A percentile compares a stretch with the other conserved stretches of the same genome.
These are phyloP conservation scores for Pterostichus niger DNA, from an alignment of 2,888 invertebrate species.

Conservation along the genomic window DNA sequence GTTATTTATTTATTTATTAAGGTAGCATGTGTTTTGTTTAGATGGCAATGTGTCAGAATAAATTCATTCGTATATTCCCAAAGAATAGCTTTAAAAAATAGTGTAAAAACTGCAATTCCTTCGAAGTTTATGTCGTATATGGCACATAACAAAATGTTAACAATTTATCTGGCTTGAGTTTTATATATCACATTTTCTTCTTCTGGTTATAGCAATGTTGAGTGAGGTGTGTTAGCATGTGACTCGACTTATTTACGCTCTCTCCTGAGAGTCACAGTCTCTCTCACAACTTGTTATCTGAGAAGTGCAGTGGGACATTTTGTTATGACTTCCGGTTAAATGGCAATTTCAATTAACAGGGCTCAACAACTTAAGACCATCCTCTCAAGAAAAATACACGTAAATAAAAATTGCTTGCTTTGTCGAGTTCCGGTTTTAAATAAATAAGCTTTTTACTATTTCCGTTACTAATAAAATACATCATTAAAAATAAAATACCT, in stretches of 20 bases:
- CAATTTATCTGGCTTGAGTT: conserved; percentile 75
- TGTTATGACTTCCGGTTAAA: conserved; percentile 71
- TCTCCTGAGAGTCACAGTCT: conserved; percentile 66
- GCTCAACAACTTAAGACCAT: conserved; percentile 31
- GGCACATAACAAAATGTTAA: conserved; percentile 75
- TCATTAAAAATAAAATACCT: neutral
- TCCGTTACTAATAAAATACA: neutral
- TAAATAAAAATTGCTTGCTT: conserved; percentile 1
- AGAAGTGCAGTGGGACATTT: conserved; percentile 70
- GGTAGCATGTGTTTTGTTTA: conserved; percentile 5
- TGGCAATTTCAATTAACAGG: conserved; percentile 72
- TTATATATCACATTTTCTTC: conserved; percentile 75
- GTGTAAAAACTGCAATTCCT: conserved; percentile 62
- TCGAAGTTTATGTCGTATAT: conserved; percentile 70
- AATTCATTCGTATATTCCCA: conserved; percentile 42
- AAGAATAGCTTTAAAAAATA: conserved; percentile 49
- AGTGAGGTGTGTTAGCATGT: conserved; percentile 69
- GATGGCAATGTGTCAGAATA: conserved; percentile 41
- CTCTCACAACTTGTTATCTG: conserved; percentile 70
- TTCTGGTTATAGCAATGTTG: conserved; percentile 70
- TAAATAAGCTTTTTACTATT: neutral
- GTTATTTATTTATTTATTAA: too few relatives aligned
- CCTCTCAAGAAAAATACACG: conserved; percentile 19
- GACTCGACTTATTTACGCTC: conserved; percentile 64
- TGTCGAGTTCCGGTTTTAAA: neutral